Conservation (phyloP, 2,888 invertebrate genomes). For the Heliconius ethilla region DNA sequence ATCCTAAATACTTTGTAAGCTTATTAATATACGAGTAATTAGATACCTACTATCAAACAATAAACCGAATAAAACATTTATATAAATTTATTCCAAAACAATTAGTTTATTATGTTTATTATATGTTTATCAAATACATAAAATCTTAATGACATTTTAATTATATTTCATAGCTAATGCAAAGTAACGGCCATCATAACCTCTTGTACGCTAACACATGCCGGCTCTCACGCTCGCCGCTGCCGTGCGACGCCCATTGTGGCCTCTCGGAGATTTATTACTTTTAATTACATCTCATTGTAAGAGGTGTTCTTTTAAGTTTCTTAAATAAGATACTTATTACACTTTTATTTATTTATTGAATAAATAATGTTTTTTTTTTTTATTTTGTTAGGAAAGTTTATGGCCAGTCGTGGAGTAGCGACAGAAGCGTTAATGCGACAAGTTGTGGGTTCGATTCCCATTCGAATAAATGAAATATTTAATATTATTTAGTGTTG, state of each 20-base stretch:
- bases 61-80: too few relatives aligned
- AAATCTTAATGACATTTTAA: neutral
- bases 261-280: slow-evolving; percentile 81
- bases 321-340: slow-evolving; percentile 59
- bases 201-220: slow-evolving; percentile 1
- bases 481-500: neutral
- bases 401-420: neutral
- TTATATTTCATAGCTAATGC: slow-evolving; percentile 17
- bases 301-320: slow-evolving; percentile 63
- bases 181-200: slow-evolving; percentile 28
- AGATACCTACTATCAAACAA: too few relatives aligned
- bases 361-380: neutral
- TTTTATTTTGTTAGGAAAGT: too few relatives aligned
- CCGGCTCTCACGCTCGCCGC: slow-evolving; percentile 48
- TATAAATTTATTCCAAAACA: too few relatives aligned
- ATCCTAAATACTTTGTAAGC: too few relatives aligned
- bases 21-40: too few relatives aligned
- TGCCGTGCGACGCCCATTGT: slow-evolving; percentile 80
- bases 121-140: neutral
- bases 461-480: neutral
- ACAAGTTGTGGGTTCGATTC: neutral
- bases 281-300: slow-evolving; percentile 82
- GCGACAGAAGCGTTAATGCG: neutral
- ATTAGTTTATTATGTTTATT: too few relatives aligned
- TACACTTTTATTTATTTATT: neutral